Evolutionary conservation across 2,797 vertebrate species (phyloP).

Genomic region (Numenius phaeopus): DNA sequence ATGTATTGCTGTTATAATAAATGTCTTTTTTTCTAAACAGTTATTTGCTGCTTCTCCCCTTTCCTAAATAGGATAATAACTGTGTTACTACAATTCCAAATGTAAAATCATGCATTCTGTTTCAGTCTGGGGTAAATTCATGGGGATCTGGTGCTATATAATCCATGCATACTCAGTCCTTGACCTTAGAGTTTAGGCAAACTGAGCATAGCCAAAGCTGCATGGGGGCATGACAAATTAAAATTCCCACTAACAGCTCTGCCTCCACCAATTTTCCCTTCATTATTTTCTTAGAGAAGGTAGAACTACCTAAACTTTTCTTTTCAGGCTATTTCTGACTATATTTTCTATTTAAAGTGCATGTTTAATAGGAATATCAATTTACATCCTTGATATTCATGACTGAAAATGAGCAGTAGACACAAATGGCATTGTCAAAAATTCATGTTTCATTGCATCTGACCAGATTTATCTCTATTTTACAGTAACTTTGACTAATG

Average conservation of each 20-base stretch:
- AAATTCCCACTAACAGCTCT: neutral
- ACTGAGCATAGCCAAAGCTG: neutral
- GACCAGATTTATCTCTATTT: neutral
- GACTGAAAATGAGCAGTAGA: neutral
- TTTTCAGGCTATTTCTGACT: neutral
- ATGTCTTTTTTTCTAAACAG: neutral
- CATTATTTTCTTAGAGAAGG: neutral
- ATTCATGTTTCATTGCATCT: neutral
- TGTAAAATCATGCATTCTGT: neutral
- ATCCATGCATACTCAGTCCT: neutral
- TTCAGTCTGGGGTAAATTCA: neutral
- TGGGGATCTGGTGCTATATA: neutral
- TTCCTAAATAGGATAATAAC: neutral
- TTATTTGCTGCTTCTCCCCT: neutral
- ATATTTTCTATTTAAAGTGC: neutral
- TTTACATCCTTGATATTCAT: neutral
- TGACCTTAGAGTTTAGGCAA: neutral
- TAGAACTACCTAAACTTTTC: neutral
- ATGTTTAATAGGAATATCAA: neutral
- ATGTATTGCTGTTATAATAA: neutral
- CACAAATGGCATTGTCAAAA: neutral
- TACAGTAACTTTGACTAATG: neutral
- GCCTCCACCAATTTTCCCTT: neutral
- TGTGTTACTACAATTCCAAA: neutral
- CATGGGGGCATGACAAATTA: neutral